These are phyloP conservation scores for Pyrocoelia pectoralis DNA, from an alignment of 2,888 invertebrate genomes.

Conservation along the genomic window DNA sequence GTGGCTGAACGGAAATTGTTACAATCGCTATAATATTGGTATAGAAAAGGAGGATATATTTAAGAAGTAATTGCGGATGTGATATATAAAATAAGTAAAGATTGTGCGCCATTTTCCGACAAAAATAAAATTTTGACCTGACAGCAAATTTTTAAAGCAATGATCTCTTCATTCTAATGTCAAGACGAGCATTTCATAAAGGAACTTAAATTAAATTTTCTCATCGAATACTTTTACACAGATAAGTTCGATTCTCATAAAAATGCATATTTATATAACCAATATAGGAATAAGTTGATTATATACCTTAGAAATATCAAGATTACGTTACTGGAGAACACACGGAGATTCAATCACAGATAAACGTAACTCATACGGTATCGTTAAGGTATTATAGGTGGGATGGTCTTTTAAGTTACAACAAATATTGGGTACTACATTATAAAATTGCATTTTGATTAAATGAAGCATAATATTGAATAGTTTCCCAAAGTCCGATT, in stretches of 20 bases:
- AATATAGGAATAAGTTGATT: conserved; percentile 41
- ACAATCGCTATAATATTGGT: too few relatives aligned
- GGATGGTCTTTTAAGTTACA: conserved; percentile 27
- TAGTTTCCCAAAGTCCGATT: too few relatives aligned
- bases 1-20: too few relatives aligned
- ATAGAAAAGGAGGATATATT: too few relatives aligned
- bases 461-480: too few relatives aligned
- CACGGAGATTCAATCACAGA: conserved; percentile 46
- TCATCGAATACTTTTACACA: conserved; percentile 17
- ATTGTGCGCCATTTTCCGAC: too few relatives aligned
- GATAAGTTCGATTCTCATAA: conserved; percentile 33
- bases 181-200: too few relatives aligned
- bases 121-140: too few relatives aligned
- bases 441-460: not conserved
- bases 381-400: conserved; percentile 33
- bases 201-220: conserved; percentile 26
- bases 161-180: too few relatives aligned
- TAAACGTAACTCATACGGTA: conserved; percentile 38
- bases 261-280: conserved; percentile 38
- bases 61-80: too few relatives aligned
- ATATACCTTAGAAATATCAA: conserved; percentile 41
- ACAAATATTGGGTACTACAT: conserved; percentile 1
- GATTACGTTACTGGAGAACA: conserved; percentile 45
- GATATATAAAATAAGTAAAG: too few relatives aligned
- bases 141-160: too few relatives aligned